Evolutionary conservation across 2,113 vertebrate genomes (phyloP), one percentile per base, ranked within the genome.

Genomic region (Forbesichthys agassizii): DNA sequence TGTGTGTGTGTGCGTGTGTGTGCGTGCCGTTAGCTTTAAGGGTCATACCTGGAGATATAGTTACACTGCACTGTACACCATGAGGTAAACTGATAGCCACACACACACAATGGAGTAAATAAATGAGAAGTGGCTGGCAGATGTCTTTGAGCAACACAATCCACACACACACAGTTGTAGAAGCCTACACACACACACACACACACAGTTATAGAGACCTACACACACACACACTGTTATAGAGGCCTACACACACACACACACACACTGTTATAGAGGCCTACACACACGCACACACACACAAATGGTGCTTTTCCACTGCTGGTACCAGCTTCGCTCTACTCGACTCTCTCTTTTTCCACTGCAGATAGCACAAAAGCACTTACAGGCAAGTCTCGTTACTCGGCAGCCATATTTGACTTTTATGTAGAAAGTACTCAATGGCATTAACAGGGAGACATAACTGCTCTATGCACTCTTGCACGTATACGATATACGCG

Each of bases 91-190:
- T n/a, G 86, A 89, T 64, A 11, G 5, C 5, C 33, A 20, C 42
- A 62, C n/a, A 3, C 55, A 57, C 55, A 57, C 55, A 55, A 67
- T 59, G 2, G 11, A 11, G 36, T 90, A 68, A 86, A 87, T 87
- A 77, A 88, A 87, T 88, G 77, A 1, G 61, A 49, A 66, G 61
- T 61, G 80, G 58, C 61, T 18, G 73, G 67, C 79, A 83, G 75
- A 74, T 82, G 78, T 69, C 78, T 77, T 59, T 11, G 7, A 56
- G 59, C 36, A 52, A 47, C 36, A 33, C 1, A 53, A 8, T 4
- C 49, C 18, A 48, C 60, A 62, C 47, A n/a, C 14, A n/a, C 14
- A 13, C 4, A 3, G 4, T 42, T 6, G 7, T 42, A 27, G 27
- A 27, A 3, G 27, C 36, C 36, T 42, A 60, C 60, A 80, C 18